These are phyloP conservation scores for Accipiter cooperii DNA, from an alignment of 2,113 vertebrate species.

Conservation along the genomic window DNA sequence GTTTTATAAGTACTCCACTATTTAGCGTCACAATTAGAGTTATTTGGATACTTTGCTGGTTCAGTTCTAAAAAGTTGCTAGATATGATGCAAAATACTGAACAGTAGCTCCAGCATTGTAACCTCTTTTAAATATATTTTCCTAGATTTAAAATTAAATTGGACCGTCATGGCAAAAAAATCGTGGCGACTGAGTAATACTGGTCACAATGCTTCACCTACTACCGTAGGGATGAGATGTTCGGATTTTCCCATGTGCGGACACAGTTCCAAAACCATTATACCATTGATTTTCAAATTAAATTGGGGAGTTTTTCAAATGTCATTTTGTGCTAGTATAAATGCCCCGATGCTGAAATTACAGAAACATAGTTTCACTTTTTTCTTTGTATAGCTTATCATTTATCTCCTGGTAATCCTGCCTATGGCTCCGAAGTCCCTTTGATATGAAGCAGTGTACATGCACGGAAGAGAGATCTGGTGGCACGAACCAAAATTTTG, in stretches of 20 bases:
- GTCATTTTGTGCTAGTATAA: neutral
- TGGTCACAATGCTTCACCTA: neutral
- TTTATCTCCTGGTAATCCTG: neutral
- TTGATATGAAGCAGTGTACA: neutral
- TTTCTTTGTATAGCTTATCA: neutral
- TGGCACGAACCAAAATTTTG: neutral
- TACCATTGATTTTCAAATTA: neutral
- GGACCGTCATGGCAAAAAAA: neutral
- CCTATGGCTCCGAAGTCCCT: neutral
- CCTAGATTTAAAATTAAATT: neutral
- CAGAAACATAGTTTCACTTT: neutral
- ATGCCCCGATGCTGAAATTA: neutral
- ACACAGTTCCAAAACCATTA: neutral
- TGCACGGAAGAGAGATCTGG: neutral
- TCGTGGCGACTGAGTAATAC: neutral
- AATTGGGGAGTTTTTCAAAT: neutral
- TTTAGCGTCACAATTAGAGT: neutral
- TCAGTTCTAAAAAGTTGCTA: neutral
- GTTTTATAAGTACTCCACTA: neutral
- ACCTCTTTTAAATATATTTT: neutral
- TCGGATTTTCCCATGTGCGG: neutral
- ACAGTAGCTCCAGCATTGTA: neutral
- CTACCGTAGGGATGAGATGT: neutral
- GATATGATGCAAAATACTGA: neutral
- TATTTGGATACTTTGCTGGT: neutral